Conservation (phyloP, 1,140 invertebrate species). For the Drosophila orena region DNA sequence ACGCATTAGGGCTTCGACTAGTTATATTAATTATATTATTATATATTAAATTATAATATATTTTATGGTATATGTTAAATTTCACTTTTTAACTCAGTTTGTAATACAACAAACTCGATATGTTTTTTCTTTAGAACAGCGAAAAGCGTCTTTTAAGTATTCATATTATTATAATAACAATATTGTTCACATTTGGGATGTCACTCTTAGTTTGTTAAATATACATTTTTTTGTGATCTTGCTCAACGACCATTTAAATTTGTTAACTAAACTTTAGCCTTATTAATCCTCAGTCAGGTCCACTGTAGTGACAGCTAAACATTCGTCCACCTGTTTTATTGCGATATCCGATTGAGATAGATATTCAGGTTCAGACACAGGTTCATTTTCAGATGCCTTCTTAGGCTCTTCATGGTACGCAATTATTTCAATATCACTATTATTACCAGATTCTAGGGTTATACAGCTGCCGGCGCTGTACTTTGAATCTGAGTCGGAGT, state of each 20-base stretch:
- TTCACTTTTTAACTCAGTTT: too few species aligned
- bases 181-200: too few species aligned
- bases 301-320: conserved; percentile 25
- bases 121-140: too few species aligned
- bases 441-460: conserved; percentile 18
- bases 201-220: background rate
- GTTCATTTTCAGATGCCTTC: background rate
- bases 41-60: too few species aligned
- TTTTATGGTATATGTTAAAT: too few species aligned
- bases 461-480: conserved; percentile 32
- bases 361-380: background rate
- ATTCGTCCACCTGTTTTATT: conserved; percentile 3
- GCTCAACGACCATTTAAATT: background rate
- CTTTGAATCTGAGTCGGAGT: background rate
- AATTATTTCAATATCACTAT: conserved; percentile 67
- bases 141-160: too few species aligned
- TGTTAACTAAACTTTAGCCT: background rate
- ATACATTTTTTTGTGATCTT: background rate
- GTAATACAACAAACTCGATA: too few species aligned
- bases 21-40: too few species aligned
- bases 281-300: conserved; percentile 63
- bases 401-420: conserved; percentile 11
- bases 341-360: background rate
- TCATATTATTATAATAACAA: too few species aligned
- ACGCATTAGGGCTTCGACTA: too few species aligned